Conservation (phyloP, 2,888 invertebrate species). For the Eupelmus urozonus region DNA sequence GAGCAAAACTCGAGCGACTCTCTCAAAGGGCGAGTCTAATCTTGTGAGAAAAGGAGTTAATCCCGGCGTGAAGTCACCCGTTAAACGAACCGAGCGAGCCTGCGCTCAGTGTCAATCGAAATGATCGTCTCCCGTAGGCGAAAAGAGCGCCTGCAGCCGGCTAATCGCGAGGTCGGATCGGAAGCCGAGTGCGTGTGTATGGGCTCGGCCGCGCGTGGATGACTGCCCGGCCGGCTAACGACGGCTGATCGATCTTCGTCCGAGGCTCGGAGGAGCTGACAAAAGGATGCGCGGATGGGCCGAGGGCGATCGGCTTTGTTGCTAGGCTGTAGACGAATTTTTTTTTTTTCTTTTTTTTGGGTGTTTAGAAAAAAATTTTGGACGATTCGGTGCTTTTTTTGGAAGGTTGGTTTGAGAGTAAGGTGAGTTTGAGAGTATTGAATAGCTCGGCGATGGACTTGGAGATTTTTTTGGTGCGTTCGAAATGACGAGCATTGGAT, state of each 20-base stretch:
- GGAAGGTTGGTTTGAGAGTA: no score
- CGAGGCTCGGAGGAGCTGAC: neutral
- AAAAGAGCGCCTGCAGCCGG: neutral
- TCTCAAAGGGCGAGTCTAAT: constrained; percentile 8
- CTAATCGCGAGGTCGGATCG: constrained; percentile 49
- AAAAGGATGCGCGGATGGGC: neutral
- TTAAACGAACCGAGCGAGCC: constrained; percentile 48
- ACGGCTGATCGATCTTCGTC: constrained; percentile 61
- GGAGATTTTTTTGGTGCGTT: no score
- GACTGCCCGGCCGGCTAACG: no score
- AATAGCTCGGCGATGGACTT: no score
- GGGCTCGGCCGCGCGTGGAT: no score
- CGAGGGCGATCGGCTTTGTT: neutral
- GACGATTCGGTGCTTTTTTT: no score
- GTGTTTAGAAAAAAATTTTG: neutral
- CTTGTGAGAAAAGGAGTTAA: constrained; percentile 45
- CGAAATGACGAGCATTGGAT: no score
- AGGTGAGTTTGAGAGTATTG: neutral
- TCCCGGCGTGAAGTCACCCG: constrained; percentile 36
- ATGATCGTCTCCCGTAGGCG: constrained; percentile 43
- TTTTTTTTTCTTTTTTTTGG: no score
- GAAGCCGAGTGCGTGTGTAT: no score
- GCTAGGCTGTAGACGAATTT: neutral
- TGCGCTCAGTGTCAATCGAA: constrained; percentile 54
- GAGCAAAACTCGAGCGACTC: neutral